Evolutionary conservation across 37 sponge, comb jelly and placozoan genomes (phyloP), one percentile per base, ranked within the genome.

Genomic region (Cliona cf. orientalis): DNA sequence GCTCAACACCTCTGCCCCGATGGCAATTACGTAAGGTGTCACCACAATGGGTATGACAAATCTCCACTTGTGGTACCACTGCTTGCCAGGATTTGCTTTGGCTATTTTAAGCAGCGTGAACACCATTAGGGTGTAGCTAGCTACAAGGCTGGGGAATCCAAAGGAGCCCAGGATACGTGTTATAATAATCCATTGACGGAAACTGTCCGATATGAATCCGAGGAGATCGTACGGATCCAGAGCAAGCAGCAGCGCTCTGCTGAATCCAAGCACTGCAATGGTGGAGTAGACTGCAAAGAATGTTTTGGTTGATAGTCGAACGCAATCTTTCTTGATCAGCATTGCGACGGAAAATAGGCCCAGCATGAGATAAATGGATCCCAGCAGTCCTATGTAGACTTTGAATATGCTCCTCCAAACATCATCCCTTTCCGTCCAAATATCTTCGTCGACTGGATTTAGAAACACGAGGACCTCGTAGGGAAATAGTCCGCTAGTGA

Each of bases 101-200:
- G 74, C 42, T 2, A 79, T 35, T 37, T 42, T 39, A 11, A 83
- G 32, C 5, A 89, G 58, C 1, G 90, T 83, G 28, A 89, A 26
- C 21, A 89, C 58, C 2, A 89, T 71, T 3, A 89, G 69, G 0
- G 84, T 83, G 55, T 66, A 83, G 66, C 66, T 66, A 3, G 90
- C 84, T 23, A 84, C 76, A 0, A 89, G 43, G 58, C 90, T 84
- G 5, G 90, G 90, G 38, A 84, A 89, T 4, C 90, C 90, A 12
- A 76, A 60, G 11, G 72, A 41, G 43, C 19, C 67, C 1, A 78
- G 32, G 3, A 89, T 2, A 1, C 90, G 33, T 29, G 80, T 46
- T 31, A 81, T 33, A 32, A 87, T 75, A 39, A 69, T 41, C 75
- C 88, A 87, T 7, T 14, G 45, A 3, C 65, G 71, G n/a, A 72